Base-by-base conservation (phyloP, 2,113 vertebrate genomes). In the Caracal caracal region DNA sequence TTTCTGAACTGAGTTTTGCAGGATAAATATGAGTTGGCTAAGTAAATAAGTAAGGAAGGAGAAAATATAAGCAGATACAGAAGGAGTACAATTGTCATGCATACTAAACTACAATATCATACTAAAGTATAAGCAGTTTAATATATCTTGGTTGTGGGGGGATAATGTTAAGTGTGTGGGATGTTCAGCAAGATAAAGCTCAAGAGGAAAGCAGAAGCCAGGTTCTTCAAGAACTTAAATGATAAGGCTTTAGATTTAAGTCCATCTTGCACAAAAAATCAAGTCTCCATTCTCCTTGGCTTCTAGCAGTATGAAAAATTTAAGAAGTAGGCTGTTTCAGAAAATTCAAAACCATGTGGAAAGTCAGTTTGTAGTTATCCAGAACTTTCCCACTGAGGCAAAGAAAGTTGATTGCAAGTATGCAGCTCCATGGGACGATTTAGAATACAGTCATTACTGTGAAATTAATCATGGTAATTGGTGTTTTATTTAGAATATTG, bases 341-440 rank as follows among this genome's bases (percentile, higher is more conserved):
- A 90, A 95, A 88, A 88, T 76, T 71, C 43, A 94, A 65, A 76
- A 94, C 43, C 6, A 24, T 91, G 35, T 26, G n/a, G 66, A 78
- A 88, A 11, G 13, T 78, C 91, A 51, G 24, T 16, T 83, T 95
- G 90, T 75, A 7, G 10, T 85, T 81, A 37, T 63, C 22, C 12
- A 0, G 93, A 91, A 78, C 49, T 82, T 33, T 63, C n/a, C 15
- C 53, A 76, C 75, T 51, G 26, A 22, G 63, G 33, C 35, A 61
- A 82, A n/a, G 26, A 78, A 97, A 17, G 30, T 68, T 78, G 24
- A 53, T 40, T 88, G 78, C 47, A 73, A 40, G 19, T 78, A 43
- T 28, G 3, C 10, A 30, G 17, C 40, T 82, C 66, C 28, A 68
- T 86, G 47, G 12, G 33, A 13, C 35, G 43, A 24, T 92, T 94